Conservation (phyloP, 30 jellyfish, hydroid and myxozoan genomes). For the Cassiopea andromeda region DNA sequence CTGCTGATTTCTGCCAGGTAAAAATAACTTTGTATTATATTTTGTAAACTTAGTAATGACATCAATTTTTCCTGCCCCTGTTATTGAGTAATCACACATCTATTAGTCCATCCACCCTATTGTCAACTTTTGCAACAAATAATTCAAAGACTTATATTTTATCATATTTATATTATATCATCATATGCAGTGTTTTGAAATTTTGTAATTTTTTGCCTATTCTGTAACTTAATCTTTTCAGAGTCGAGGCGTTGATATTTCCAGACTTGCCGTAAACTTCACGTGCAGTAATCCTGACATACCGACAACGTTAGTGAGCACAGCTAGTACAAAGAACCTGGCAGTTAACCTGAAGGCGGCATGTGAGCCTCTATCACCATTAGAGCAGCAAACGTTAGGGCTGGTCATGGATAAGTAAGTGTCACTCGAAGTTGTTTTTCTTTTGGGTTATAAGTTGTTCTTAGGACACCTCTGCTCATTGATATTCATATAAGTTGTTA, state of each 20-base stretch:
- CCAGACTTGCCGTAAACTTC: conserved; percentile 75
- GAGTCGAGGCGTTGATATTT: conserved; percentile 74
- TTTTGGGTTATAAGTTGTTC: too few species aligned
- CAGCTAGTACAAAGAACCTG: conserved; percentile 76
- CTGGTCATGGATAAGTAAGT: conserved; percentile 53
- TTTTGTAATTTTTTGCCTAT: not conserved
- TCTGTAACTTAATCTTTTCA: not conserved
- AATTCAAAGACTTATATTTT: too few species aligned
- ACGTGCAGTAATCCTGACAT: conserved; percentile 62
- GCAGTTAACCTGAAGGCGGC: conserved; percentile 53
- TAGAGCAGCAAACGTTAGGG: conserved; percentile 46
- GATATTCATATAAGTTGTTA: too few species aligned
- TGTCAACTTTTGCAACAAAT: too few species aligned
- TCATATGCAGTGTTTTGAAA: too few species aligned
- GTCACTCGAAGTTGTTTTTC: not conserved
- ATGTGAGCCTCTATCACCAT: conserved; percentile 44
- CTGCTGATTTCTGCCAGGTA: conserved; percentile 80
- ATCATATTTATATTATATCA: too few species aligned
- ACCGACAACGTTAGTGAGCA: conserved; percentile 75
- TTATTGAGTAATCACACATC: too few species aligned
- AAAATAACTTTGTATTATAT: too few species aligned
- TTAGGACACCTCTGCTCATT: too few species aligned
- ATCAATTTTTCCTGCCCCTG: too few species aligned
- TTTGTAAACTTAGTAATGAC: too few species aligned
- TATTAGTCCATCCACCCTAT: too few species aligned